Evolutionary conservation across 2,113 vertebrate species (phyloP).

Genomic region (Piprites chloris): DNA sequence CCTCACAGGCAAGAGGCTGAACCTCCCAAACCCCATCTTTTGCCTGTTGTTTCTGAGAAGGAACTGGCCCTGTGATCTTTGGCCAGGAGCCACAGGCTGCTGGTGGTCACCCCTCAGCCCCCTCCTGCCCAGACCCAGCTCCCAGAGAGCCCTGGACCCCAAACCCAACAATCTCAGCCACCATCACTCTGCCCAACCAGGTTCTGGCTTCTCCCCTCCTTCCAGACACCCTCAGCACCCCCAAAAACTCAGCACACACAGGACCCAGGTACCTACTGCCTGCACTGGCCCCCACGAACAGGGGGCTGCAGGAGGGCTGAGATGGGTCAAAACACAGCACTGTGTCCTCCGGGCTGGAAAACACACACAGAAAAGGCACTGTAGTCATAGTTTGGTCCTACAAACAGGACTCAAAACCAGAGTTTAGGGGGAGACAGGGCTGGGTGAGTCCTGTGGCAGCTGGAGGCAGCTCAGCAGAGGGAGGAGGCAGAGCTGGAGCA

Average conservation of each 20-base stretch:
- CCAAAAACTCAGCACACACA: background rate
- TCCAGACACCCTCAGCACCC: background rate
- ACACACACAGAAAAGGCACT: background rate
- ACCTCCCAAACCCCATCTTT: background rate
- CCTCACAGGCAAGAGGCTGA: rapidly evolving
- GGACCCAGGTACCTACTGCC: background rate
- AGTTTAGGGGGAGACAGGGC: rapidly evolving
- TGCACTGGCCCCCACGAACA: rapidly evolving
- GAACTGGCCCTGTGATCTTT: background rate
- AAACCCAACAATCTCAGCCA: background rate
- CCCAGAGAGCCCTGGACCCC: background rate
- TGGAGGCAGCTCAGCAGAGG: background rate
- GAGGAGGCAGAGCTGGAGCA: background rate
- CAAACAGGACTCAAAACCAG: background rate
- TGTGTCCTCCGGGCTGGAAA: background rate
- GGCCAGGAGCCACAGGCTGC: background rate
- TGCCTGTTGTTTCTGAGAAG: background rate
- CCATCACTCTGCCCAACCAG: rapidly evolving
- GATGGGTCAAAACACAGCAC: background rate
- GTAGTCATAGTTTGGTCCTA: background rate
- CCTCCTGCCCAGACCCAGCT: background rate
- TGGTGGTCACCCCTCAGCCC: background rate
- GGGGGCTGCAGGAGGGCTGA: rapidly evolving
- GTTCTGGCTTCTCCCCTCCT: background rate
- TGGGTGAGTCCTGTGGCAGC: background rate